Base-by-base conservation (phyloP, 2,797 vertebrate genomes). In the Otolemur crassicaudatus region DNA sequence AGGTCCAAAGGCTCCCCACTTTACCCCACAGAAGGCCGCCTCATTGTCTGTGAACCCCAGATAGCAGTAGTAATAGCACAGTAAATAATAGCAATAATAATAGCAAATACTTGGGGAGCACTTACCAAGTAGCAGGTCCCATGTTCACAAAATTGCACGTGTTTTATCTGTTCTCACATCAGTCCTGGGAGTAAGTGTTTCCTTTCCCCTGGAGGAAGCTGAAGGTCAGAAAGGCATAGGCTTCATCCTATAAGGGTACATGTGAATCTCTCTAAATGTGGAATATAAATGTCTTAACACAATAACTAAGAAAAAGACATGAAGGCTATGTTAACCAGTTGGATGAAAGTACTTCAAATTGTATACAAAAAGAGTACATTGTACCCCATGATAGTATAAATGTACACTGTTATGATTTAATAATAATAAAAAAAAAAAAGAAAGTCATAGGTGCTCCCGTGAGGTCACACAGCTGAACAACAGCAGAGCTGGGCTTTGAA, bases 91-190 rank as follows among this genome's bases (percentile, higher is more conserved):
- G 58, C 23, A 19, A 75, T 16, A 13, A 79, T 29, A n/a, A 75
- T 0, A 31, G 60, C 22, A 56, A 63, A 29, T 25, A 22, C 12
- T 49, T 14, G 7, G 46, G 46, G 29, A 56, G 82, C 77, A 23
- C 20, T 7, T 34, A n/a, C 43, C 25, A 43, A 27, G 6, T 9
- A 10, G 53, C 25, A 5, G 13, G 46, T 67, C 8, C 23, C 61
- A 73, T 2, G 10, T 8, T 53, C 10, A n/a, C 49, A 7, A 12
- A 0, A 0, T 12, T 61, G 27, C 20, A 25, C 14, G 8, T 23
- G 8, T 60, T 56, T 37, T 1, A 7, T n/a, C 69, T 58, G n/a
- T 69, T 58, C 53, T 79, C 70, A 7, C 11, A 4, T 12, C 31
- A 12, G 70, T 13, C 19, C 84, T 37, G 84, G 20, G n/a, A 56